phyloP scores from a whole-genome alignment of 2,888 invertebrate genomes.

The Busseola fusca region DNA sequence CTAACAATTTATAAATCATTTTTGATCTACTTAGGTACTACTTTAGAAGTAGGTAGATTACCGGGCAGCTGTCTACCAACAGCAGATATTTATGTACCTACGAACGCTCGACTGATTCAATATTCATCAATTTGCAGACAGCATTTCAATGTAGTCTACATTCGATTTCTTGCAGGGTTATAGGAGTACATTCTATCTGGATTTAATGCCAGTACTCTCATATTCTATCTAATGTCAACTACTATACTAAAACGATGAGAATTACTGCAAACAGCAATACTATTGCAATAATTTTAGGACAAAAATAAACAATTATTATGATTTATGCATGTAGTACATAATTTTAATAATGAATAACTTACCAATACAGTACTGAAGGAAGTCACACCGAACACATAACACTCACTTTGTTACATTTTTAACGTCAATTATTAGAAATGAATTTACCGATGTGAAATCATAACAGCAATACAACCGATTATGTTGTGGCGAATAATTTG shows the following conservation, averaged over 20 bases:
- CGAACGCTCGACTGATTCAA: slow-evolving; percentile 25
- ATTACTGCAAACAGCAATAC: not conserved
- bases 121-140: slow-evolving; percentile 39
- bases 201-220: slow-evolving; percentile 7
- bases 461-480: slow-evolving; percentile 44
- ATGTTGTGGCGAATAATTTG: slow-evolving; percentile 1
- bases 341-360: slow-evolving; percentile 16
- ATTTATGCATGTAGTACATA: slow-evolving; percentile 1
- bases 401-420: slow-evolving; percentile 23
- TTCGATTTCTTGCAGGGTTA: slow-evolving; percentile 34
- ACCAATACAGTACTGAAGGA: slow-evolving; percentile 20
- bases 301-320: slow-evolving; percentile 16
- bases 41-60: not conserved
- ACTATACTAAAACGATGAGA: not conserved
- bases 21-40: too few species aligned
- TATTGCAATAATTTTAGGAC: not conserved
- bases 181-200: slow-evolving; percentile 8
- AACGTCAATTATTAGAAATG: slow-evolving; percentile 25
- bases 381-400: not conserved
- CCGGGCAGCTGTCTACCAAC: too few species aligned
- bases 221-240: not conserved
- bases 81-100: not conserved
- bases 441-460: slow-evolving; percentile 45
- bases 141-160: slow-evolving; percentile 31
- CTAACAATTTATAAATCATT: too few species aligned